Evolutionary conservation across 2,888 invertebrate genomes (phyloP).

Genomic region (Margaritifera margaritifera): DNA sequence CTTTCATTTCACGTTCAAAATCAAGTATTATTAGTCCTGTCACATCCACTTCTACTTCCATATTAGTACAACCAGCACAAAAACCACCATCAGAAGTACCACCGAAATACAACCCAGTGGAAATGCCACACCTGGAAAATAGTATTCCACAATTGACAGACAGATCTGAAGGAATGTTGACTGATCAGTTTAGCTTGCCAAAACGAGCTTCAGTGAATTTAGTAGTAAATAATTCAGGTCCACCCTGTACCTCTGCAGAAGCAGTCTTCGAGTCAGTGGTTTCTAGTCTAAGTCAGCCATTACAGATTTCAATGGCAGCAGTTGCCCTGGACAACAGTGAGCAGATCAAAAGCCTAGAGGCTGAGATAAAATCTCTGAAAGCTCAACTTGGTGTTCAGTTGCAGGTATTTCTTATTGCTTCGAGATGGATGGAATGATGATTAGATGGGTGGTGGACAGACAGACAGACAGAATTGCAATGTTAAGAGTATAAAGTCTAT

Average conservation of each 20-base stretch:
- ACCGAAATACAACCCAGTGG: too few species aligned
- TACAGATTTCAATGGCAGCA: slow-evolving; percentile 4
- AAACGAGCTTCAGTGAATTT: neutral
- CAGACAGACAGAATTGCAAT: too few species aligned
- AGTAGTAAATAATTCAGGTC: slow-evolving; percentile 1
- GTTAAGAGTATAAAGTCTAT: neutral
- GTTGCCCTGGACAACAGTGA: slow-evolving; percentile 18
- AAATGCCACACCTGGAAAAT: too few species aligned
- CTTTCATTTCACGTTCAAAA: slow-evolving; percentile 1
- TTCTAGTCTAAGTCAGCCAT: slow-evolving; percentile 10
- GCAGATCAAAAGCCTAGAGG: slow-evolving; percentile 37
- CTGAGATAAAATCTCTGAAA: slow-evolving; percentile 52
- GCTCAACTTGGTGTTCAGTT: slow-evolving; percentile 50
- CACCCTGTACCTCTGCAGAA: neutral
- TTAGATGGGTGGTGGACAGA: too few species aligned
- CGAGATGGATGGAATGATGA: too few species aligned
- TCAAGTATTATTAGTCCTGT: slow-evolving; percentile 10
- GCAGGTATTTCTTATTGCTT: slow-evolving; percentile 32
- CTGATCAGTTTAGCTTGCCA: neutral
- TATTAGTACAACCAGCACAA: slow-evolving; percentile 1
- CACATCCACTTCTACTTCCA: slow-evolving; percentile 19
- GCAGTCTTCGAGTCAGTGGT: neutral
- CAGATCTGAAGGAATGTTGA: neutral
- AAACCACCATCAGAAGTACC: neutral
- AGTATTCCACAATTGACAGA: too few species aligned